phyloP scores from a whole-genome alignment of 2,888 invertebrate species.

The Zaprionus bogoriensis region DNA sequence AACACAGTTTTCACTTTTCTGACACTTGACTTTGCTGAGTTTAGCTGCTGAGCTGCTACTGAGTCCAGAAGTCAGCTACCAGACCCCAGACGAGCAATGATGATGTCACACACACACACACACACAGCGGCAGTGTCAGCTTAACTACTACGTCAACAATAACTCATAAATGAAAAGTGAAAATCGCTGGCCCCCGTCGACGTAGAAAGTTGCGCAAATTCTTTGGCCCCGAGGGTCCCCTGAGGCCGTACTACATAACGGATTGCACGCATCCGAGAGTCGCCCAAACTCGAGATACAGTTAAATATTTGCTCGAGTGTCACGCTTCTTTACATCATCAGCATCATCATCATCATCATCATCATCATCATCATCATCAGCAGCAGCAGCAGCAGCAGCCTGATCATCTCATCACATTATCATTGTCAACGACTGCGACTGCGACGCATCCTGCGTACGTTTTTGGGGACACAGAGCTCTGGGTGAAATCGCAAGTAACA shows the following conservation, averaged over 20 bases:
- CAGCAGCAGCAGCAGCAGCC: conserved; percentile 24
- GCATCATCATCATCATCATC: conserved; percentile 27
- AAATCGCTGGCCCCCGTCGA: conserved; percentile 52
- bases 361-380: conserved; percentile 36
- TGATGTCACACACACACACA: conserved; percentile 64
- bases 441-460: conserved; percentile 69
- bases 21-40: conserved; percentile 75
- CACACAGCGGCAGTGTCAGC: conserved; percentile 1
- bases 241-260: conserved; percentile 43
- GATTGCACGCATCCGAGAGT: conserved; percentile 41
- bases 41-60: no score
- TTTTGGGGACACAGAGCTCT: conserved; percentile 71
- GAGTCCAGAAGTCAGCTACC: conserved; percentile 66
- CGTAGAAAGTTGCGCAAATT: conserved; percentile 77
- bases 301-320: conserved; percentile 73
- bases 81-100: conserved; percentile 40
- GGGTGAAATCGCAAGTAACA: conserved; percentile 56
- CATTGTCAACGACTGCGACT: conserved; percentile 31
- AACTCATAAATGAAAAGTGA: conserved; percentile 77
- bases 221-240: conserved; percentile 55
- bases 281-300: conserved; percentile 49
- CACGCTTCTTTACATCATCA: conserved; percentile 73
- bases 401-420: conserved; percentile 46
- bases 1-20: conserved; percentile 76
- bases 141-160: conserved; percentile 43